These are phyloP conservation scores for Xanthorhoe spadicearia DNA, from an alignment of 2,888 invertebrate species.

Conservation along the genomic window DNA sequence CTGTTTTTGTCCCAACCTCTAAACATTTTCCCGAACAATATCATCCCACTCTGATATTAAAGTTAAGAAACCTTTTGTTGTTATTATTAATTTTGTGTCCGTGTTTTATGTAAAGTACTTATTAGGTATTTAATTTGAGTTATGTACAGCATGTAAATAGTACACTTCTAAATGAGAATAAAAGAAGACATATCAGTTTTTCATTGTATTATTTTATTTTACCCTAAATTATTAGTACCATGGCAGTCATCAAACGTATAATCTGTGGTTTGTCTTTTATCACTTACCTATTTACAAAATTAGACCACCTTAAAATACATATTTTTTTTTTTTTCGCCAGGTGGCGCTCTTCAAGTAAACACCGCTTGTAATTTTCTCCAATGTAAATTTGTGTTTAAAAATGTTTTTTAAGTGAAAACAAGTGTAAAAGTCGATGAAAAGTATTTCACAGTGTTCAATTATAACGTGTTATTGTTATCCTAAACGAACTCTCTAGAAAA, in stretches of 20 bases:
- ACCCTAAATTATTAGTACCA: background rate
- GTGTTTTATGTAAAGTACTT: conserved; percentile 53
- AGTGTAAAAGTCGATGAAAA: too few relatives aligned
- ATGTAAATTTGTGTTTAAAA: too few relatives aligned
- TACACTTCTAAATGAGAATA: conserved; percentile 76
- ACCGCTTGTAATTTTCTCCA: too few relatives aligned
- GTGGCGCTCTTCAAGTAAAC: too few relatives aligned
- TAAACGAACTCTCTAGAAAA: too few relatives aligned
- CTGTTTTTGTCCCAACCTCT: background rate
- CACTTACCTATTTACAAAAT: background rate
- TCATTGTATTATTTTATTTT: conserved; percentile 31
- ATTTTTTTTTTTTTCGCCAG: too few relatives aligned
- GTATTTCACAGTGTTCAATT: too few relatives aligned
- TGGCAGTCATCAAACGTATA: too few relatives aligned
- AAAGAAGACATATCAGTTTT: conserved; percentile 84
- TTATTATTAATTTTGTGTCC: conserved; percentile 1
- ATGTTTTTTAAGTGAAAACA: too few relatives aligned
- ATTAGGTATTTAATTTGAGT: conserved; percentile 35
- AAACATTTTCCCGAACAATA: background rate
- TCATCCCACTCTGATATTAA: background rate
- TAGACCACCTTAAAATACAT: too few relatives aligned
- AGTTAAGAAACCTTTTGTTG: background rate
- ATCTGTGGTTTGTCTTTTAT: background rate
- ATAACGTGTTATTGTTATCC: too few relatives aligned
- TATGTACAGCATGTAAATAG: conserved; percentile 75